Evolutionary conservation across 2,113 vertebrate genomes (phyloP).

Genomic region (Thamnaconus septentrionalis): DNA sequence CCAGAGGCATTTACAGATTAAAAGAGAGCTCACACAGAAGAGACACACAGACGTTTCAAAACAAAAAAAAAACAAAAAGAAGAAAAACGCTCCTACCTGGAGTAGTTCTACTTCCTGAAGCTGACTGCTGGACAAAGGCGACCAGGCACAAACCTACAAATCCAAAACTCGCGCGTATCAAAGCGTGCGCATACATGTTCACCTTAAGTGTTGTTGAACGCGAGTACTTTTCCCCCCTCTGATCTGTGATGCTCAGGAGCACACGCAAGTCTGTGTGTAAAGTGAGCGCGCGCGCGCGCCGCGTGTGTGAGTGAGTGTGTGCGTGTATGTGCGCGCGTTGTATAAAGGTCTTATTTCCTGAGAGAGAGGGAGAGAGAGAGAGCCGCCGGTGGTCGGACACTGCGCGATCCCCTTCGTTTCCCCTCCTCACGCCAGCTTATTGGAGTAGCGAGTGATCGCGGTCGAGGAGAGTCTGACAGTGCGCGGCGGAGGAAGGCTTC

Average conservation of each 20-base stretch:
- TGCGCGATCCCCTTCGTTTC: slow-evolving; percentile 32
- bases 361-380: neutral
- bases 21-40: no score
- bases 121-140: slow-evolving; percentile 85
- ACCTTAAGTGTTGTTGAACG: slow-evolving; percentile 57
- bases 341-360: slow-evolving; percentile 55
- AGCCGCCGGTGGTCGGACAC: slow-evolving; percentile 45
- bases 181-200: slow-evolving; percentile 75
- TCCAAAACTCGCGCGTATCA: slow-evolving; percentile 84
- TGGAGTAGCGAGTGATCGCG: slow-evolving; percentile 64
- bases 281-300: neutral
- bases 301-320: slow-evolving; percentile 10
- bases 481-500: slow-evolving; percentile 64
- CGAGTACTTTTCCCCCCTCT: slow-evolving; percentile 39
- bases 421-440: slow-evolving; percentile 45
- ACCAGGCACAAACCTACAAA: slow-evolving; percentile 85
- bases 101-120: slow-evolving; percentile 82
- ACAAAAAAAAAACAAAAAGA: neutral
- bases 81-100: slow-evolving; percentile 85
- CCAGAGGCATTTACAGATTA: no score
- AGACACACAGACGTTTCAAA: neutral
- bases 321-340: slow-evolving; percentile 1
- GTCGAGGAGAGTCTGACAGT: slow-evolving; percentile 56
- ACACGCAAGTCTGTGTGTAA: slow-evolving; percentile 13
- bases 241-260: slow-evolving; percentile 49